Base-by-base conservation (phyloP, 2,888 invertebrate genomes). In the Tetragnatha montana region DNA sequence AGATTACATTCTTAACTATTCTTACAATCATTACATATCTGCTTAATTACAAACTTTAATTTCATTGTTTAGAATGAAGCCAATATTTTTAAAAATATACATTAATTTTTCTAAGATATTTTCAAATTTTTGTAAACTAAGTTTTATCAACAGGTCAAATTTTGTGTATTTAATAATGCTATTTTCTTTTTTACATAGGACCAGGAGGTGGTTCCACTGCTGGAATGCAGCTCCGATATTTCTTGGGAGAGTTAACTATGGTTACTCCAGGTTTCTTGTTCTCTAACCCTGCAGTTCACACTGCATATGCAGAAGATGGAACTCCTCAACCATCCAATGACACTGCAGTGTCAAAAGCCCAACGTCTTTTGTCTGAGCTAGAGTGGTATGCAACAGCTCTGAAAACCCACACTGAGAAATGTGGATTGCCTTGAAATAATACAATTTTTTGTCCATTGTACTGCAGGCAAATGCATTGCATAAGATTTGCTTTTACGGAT, bases 361-460 rank as follows among this genome's bases (percentile, higher is more conserved):
- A 89, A 0, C 92, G 93, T 78, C 70, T 94, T 35, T 92, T 94
- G 6, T 91, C 91, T 0, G 94, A 94, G 91, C 92, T 94, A 14
- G 93, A 93, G 70, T 94, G 94, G 94, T 93, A 93, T 89, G 93
- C 93, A 0, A 85, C 87, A 14, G 94, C 94, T 6, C 91, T 94
- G 89, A 93, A 93, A 83, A 89, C n/a, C 1, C 91, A 91, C 0
- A 87, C 81, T 10, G 71, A 89, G 22, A 83, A 89, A 71, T n/a
- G 47, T 74, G 89, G 89, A 12, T 73, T 91, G n/a, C 91, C 91
- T 6, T 87, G 22, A 87, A 68, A 51, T 47, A 14, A 74, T 21
- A 6, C 6, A 47, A 70, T 50, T 76, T 51, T 47, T 35, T 0
- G 12, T 8, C 17, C 21, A 12, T 76, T 19, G 19, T 12, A 19